A percentile compares a stretch with the other conserved stretches of the same genome.
These are phyloP conservation scores for Chlorodrepanis virens DNA, from an alignment of 2,113 vertebrate genomes.

Conservation along the genomic window DNA sequence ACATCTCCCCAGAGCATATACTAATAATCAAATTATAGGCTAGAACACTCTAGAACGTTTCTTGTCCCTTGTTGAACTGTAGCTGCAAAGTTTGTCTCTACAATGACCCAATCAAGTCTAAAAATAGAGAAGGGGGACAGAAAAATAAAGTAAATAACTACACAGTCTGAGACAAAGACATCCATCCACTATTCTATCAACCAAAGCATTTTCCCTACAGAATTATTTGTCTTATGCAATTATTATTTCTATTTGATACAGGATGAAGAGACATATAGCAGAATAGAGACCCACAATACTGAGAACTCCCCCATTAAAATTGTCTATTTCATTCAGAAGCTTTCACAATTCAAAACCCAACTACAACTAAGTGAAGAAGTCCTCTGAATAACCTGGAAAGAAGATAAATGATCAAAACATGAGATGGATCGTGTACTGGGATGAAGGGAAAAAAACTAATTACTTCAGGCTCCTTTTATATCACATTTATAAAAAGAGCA, in stretches of 20 bases:
- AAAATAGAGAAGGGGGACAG: accelerated
- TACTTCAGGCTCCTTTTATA: neutral
- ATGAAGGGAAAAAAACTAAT: neutral
- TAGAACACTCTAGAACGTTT: neutral
- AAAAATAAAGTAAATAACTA: neutral
- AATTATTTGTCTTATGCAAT: neutral
- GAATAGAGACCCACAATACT: neutral
- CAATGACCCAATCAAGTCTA: neutral
- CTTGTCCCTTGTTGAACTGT: neutral
- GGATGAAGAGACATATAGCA: neutral
- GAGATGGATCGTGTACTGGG: neutral
- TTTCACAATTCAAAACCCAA: neutral
- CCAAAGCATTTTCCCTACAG: neutral
- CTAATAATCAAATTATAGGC: neutral
- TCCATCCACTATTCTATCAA: neutral
- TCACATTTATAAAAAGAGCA: neutral
- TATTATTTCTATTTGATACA: neutral
- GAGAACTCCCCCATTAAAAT: neutral
- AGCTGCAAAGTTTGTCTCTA: neutral
- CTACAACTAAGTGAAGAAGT: neutral
- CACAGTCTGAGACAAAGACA: neutral
- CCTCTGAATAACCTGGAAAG: neutral
- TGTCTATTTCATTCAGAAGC: neutral
- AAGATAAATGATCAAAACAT: neutral
- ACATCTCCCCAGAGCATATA: neutral